Conservation (phyloP, 2,888 invertebrate genomes). For the Ichneumon xanthorius region DNA sequence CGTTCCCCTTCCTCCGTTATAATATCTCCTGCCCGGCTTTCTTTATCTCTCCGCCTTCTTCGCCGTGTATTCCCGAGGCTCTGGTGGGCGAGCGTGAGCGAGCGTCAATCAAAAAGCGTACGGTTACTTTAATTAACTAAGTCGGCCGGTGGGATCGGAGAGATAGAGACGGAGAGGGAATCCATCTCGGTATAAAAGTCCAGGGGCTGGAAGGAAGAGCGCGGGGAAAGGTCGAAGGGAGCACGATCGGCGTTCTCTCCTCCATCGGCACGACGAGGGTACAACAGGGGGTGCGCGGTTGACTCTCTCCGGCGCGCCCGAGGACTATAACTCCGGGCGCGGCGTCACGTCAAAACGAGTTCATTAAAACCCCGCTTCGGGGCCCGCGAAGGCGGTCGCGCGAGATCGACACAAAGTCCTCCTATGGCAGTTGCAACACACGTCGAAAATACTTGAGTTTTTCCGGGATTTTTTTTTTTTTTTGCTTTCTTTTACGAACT, state of each 20-base stretch:
- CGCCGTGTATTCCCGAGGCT: conserved; percentile 60
- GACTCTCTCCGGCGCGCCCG: conserved; percentile 35
- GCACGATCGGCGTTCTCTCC: conserved; percentile 34
- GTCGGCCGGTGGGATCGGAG: conserved; percentile 68
- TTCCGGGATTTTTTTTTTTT: background rate
- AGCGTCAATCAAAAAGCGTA: conserved; percentile 80
- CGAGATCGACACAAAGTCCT: conserved; percentile 5
- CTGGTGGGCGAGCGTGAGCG: conserved; percentile 67
- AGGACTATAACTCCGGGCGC: conserved; percentile 60
- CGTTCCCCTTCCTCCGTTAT: conserved; percentile 2
- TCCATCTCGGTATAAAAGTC: background rate
- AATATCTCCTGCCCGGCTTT: conserved; percentile 29
- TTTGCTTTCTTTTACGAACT: background rate
- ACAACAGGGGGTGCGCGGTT: conserved; percentile 54
- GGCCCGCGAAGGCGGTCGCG: conserved; percentile 24
- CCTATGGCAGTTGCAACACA: background rate
- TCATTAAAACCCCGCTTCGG: conserved; percentile 79
- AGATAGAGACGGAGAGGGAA: conserved; percentile 23
- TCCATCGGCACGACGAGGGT: conserved; percentile 35
- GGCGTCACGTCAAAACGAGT: conserved; percentile 81
- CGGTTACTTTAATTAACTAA: conserved; percentile 81
- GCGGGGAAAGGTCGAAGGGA: conserved; percentile 43
- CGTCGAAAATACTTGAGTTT: background rate
- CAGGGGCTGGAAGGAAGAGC: conserved; percentile 21
- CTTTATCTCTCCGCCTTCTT: conserved; percentile 57